Conservation (phyloP, 2,888 invertebrate species). For the Frankliniella intonsa region DNA sequence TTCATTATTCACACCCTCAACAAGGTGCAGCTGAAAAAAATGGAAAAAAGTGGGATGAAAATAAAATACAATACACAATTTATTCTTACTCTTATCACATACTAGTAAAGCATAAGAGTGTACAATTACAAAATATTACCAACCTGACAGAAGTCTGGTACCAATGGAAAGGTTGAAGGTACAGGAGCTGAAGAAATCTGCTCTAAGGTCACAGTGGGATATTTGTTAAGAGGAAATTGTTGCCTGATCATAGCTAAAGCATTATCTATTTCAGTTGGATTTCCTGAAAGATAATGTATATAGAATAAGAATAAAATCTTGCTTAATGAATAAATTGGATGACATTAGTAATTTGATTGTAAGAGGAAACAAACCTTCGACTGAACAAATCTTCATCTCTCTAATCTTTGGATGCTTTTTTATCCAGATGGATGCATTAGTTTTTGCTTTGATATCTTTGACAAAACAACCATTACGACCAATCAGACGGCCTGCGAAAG, state of each 20-base stretch:
- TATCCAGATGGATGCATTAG: constrained; percentile 74
- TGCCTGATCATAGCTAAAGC: constrained; percentile 80
- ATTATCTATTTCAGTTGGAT: constrained; percentile 69
- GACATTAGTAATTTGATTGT: constrained; percentile 21
- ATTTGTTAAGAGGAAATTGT: constrained; percentile 76
- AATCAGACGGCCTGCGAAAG: constrained; percentile 79
- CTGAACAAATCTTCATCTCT: constrained; percentile 74
- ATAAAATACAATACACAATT: constrained; percentile 40
- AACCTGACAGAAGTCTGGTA: constrained; percentile 57
- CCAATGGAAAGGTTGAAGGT: constrained; percentile 45
- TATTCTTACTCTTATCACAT: background rate
- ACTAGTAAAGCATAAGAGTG: constrained; percentile 36
- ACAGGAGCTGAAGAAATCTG: constrained; percentile 50
- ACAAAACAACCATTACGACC: constrained; percentile 78
- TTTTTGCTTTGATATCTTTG: constrained; percentile 70
- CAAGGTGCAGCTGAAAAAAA: constrained; percentile 65
- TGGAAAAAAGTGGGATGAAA: constrained; percentile 43
- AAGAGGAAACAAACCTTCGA: constrained; percentile 59
- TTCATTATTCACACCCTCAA: constrained; percentile 90
- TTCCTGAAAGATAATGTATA: constrained; percentile 51
- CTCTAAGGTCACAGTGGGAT: constrained; percentile 71
- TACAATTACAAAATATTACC: constrained; percentile 41
- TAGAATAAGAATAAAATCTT: constrained; percentile 31
- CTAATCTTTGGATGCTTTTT: constrained; percentile 68
- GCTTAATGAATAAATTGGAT: constrained; percentile 19